Evolutionary conservation across 2,888 invertebrate species (phyloP), one percentile per base, ranked within the genome.

Genomic region (Entomobrya proxima): DNA sequence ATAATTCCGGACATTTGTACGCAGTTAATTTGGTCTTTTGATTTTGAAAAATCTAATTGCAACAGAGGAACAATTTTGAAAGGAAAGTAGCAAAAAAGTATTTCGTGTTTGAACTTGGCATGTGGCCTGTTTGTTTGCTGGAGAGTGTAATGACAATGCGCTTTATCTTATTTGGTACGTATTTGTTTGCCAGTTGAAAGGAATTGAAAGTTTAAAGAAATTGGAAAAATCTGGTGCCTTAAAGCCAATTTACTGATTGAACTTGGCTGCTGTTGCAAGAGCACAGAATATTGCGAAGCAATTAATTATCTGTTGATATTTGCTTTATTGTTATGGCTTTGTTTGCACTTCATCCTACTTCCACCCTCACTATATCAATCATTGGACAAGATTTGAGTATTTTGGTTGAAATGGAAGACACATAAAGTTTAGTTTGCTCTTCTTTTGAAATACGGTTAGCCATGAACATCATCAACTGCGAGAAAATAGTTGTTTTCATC

Each of bases 241-340:
- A 61, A 32, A 32, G 32, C 30, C n/a, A 61, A 32, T 15, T 30
- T 61, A 3, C n/a, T n/a, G 4, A 4, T 32, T 61, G 32, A n/a
- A n/a, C n/a, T n/a, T n/a, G n/a, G n/a, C n/a, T n/a, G n/a, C n/a
- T 32, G 15, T 15, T 15, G 9, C 30, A 32, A n/a, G 32, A 61
- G 7, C 27, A 58, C 6, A 11, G 58, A 2, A 27, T n/a, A n/a
- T n/a, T n/a, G n/a, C n/a, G n/a, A n/a, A n/a, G 24, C 61, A 61
- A 61, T 61, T 61, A 61, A 61, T 61, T 61, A 61, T 61, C 61
- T n/a, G 11, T 55, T 55, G 24, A 1, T 55, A 50, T 50, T 21
- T 27, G 24, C 32, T 61, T 32, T 32, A 30, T 32, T 61, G 15
- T 61, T 61, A 32, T 61, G n/a, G 32, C 32, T 61, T 61, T 61